Evolutionary conservation across 2,888 invertebrate species (phyloP).

Genomic region (Pristionchus mayeri): DNA sequence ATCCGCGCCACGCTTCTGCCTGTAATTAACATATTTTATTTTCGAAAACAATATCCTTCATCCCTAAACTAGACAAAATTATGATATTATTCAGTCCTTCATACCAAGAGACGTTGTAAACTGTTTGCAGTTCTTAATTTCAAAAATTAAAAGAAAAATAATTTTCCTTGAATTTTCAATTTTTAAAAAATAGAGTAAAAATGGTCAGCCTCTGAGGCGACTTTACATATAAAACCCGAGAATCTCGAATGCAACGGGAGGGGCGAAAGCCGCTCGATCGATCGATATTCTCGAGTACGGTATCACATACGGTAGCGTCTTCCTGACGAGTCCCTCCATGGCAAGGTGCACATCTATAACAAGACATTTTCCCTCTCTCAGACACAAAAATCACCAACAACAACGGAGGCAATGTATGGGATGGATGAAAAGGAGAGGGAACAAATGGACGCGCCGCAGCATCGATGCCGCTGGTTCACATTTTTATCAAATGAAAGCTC

Average conservation of each 20-base stretch:
- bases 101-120: too few relatives aligned
- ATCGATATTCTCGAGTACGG: background rate
- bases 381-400: background rate
- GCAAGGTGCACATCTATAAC: slow-evolving; percentile 67
- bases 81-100: too few relatives aligned
- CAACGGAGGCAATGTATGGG: background rate
- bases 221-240: too few relatives aligned
- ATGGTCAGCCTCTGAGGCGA: slow-evolving; percentile 27
- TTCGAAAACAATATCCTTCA: too few relatives aligned
- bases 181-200: background rate
- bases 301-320: slow-evolving; percentile 44
- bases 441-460: background rate
- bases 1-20: slow-evolving; percentile 12
- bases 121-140: too few relatives aligned
- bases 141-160: background rate
- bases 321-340: slow-evolving; percentile 56
- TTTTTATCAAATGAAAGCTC: background rate
- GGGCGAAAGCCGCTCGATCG: background rate
- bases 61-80: too few relatives aligned
- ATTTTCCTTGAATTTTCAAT: background rate
- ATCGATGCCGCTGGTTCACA: background rate
- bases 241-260: background rate
- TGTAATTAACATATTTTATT: background rate
- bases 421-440: background rate
- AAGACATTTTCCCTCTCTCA: background rate